Conservation (phyloP, 2,797 vertebrate species). For the Lepilemur ruficaudatus region DNA sequence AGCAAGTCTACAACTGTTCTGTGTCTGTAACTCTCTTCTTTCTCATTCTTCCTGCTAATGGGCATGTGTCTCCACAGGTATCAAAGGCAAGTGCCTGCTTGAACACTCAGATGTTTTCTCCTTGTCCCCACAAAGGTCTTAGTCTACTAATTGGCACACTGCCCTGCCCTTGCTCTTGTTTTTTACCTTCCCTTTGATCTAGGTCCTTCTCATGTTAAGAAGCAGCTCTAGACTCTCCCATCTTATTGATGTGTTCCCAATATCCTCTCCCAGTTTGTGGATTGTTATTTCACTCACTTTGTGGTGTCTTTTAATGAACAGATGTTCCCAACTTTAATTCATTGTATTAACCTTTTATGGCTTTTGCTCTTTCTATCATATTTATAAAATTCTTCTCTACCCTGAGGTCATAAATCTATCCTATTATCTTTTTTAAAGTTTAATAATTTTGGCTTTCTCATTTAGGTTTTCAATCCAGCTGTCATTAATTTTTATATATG, state of each 20-base stretch:
- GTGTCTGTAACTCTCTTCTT: background rate
- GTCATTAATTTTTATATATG: background rate
- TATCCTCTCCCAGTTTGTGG: background rate
- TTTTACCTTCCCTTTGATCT: background rate
- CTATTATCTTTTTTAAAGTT: background rate
- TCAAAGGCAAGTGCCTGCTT: background rate
- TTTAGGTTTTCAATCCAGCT: background rate
- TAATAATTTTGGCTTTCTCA: background rate
- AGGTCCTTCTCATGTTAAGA: background rate
- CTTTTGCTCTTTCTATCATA: background rate
- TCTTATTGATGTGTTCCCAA: background rate
- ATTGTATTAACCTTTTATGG: background rate
- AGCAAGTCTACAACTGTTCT: background rate
- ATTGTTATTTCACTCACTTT: background rate
- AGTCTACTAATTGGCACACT: background rate
- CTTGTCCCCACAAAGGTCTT: background rate
- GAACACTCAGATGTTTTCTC: background rate
- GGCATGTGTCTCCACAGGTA: background rate
- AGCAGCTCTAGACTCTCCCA: background rate
- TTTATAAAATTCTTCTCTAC: background rate
- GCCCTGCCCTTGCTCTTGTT: no score
- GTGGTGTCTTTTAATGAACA: background rate
- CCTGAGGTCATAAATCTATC: background rate
- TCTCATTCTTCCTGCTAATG: background rate
- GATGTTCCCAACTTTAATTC: background rate